Evolutionary conservation across 2,113 vertebrate species (phyloP).

Genomic region (Sakesphorus luctuosus): DNA sequence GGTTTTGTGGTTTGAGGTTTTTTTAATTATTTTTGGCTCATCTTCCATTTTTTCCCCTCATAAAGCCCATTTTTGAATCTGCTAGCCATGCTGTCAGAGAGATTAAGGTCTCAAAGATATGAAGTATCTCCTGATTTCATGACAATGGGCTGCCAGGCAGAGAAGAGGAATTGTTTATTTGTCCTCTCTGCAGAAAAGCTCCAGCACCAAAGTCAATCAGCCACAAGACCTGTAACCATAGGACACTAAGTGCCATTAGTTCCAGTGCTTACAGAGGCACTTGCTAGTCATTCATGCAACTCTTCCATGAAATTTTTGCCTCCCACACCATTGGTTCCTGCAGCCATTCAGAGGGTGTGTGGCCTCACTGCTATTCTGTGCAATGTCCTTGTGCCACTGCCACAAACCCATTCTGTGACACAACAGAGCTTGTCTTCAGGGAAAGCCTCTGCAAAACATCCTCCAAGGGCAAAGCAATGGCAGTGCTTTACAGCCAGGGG

Average conservation of each 20-base stretch:
- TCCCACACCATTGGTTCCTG: background rate
- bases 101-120: background rate
- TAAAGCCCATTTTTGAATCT: background rate
- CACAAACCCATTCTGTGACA: background rate
- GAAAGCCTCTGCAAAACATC: background rate
- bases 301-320: constrained; percentile 4
- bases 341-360: accelerated
- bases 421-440: background rate
- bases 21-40: background rate
- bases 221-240: background rate
- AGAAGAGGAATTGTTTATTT: constrained; percentile 6
- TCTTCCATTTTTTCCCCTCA: background rate
- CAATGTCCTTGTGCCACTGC: background rate
- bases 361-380: background rate
- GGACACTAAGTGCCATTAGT: background rate
- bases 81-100: background rate
- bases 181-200: background rate
- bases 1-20: background rate
- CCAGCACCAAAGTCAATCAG: background rate
- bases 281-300: background rate
- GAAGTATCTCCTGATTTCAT: background rate
- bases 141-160: background rate
- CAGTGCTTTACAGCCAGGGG: background rate
- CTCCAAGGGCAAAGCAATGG: constrained; percentile 32
- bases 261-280: background rate